Conservation (phyloP, 2,888 invertebrate genomes). For the Doris montereyensis region DNA sequence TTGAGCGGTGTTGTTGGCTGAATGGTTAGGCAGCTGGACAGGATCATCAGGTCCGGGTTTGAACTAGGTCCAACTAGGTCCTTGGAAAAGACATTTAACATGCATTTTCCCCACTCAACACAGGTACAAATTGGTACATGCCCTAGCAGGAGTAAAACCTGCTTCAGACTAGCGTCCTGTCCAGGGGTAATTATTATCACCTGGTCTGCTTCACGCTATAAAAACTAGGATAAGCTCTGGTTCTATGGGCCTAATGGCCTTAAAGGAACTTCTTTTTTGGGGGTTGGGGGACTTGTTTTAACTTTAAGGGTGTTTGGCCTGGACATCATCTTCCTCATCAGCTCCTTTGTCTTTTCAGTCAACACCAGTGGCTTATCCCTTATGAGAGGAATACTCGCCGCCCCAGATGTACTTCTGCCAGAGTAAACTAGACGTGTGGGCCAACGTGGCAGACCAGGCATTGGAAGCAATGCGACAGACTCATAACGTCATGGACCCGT, state of each 20-base stretch:
- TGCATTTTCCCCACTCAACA: too few relatives aligned
- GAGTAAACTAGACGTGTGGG: conserved; percentile 68
- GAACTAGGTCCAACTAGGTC: too few relatives aligned
- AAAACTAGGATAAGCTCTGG: neutral
- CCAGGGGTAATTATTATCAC: neutral
- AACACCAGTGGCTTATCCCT: conserved; percentile 65
- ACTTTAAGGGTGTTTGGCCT: too few relatives aligned
- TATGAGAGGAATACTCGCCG: conserved; percentile 58
- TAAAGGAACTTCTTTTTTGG: neutral
- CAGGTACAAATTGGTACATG: too few relatives aligned
- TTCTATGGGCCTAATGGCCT: neutral
- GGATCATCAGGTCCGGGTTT: too few relatives aligned
- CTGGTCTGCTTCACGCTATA: neutral
- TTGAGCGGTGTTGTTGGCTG: too few relatives aligned
- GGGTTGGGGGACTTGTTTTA: too few relatives aligned
- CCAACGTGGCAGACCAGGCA: conserved; percentile 66
- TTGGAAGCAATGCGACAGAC: conserved; percentile 61
- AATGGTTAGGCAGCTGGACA: too few relatives aligned
- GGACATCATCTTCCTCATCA: too few relatives aligned
- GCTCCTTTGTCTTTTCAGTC: too few relatives aligned
- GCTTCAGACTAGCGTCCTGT: neutral
- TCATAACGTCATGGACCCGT: conserved; percentile 56
- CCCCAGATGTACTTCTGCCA: conserved; percentile 66
- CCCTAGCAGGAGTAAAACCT: too few relatives aligned
- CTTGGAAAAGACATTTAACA: too few relatives aligned